Percentiles rank a stretch among this genome's conserved stretches.
phyloP scores from a whole-genome alignment of 2,113 vertebrate species.

The Aegotheles bennettii region DNA sequence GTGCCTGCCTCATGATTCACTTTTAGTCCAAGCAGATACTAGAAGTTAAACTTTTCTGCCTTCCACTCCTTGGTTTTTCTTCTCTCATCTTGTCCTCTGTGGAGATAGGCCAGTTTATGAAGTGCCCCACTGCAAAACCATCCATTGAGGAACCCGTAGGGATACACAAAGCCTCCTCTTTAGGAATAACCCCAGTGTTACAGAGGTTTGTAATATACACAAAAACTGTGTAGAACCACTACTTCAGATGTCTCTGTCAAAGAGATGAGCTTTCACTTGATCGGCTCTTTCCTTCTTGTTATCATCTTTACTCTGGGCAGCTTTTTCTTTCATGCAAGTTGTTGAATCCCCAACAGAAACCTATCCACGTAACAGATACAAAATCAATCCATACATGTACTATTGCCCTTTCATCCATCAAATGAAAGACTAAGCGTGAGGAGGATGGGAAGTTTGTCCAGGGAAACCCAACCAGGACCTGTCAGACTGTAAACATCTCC shows the following conservation, averaged over 20 bases:
- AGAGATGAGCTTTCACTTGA: background rate
- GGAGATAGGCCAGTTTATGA: background rate
- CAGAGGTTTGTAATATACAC: background rate
- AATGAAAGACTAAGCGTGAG: background rate
- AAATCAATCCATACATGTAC: background rate
- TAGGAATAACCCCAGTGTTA: background rate
- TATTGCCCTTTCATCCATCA: background rate
- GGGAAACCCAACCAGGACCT: background rate
- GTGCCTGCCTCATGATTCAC: background rate
- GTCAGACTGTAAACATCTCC: background rate
- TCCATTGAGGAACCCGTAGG: background rate
- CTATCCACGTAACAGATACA: background rate
- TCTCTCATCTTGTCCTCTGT: background rate
- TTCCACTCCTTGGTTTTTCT: background rate
- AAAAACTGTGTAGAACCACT: background rate
- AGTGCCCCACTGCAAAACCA: background rate
- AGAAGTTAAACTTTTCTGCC: background rate
- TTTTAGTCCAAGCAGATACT: background rate
- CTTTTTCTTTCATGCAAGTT: background rate
- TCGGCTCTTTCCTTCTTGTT: background rate
- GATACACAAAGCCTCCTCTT: background rate
- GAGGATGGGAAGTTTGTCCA: background rate
- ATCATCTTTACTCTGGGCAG: background rate
- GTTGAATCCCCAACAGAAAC: background rate
- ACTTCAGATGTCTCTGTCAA: background rate